phyloP scores from a whole-genome alignment of 2,888 invertebrate species.

The Maniola hyperantus region DNA sequence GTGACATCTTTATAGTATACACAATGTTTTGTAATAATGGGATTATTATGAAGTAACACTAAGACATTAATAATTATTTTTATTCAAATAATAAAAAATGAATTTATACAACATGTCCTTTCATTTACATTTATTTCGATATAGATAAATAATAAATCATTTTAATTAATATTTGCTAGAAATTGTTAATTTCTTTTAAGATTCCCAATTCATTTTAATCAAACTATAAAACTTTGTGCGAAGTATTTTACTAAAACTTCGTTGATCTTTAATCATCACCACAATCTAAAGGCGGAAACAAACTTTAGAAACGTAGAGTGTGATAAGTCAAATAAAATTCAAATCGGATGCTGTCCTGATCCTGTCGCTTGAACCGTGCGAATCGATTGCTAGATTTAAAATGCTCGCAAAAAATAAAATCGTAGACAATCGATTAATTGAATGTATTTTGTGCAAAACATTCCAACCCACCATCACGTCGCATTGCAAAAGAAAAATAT shows the following conservation, averaged over 20 bases:
- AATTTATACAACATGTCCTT: conserved; percentile 62
- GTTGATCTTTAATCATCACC: neutral
- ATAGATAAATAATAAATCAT: conserved; percentile 1
- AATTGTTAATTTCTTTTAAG: neutral
- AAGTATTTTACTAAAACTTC: neutral
- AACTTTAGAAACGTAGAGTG: neutral
- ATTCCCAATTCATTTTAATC: neutral
- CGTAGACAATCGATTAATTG: too few relatives aligned
- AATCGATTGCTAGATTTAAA: too few relatives aligned
- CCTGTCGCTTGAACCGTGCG: too few relatives aligned
- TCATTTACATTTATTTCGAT: conserved; percentile 29
- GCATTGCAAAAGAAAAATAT: too few relatives aligned
- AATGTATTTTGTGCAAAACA: too few relatives aligned
- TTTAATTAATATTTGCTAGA: too few relatives aligned
- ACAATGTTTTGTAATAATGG: neutral
- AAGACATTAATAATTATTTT: conserved; percentile 25
- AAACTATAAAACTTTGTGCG: conserved; percentile 6
- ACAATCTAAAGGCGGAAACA: neutral
- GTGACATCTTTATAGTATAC: neutral
- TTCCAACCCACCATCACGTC: too few relatives aligned
- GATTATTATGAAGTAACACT: neutral
- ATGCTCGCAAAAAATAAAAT: too few relatives aligned
- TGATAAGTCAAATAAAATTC: neutral
- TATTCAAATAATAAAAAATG: conserved; percentile 56
- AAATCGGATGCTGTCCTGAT: neutral